Evolutionary conservation across 2,888 invertebrate species (phyloP), one percentile per base, ranked within the genome.

Genomic region (Halocaridina rubra): DNA sequence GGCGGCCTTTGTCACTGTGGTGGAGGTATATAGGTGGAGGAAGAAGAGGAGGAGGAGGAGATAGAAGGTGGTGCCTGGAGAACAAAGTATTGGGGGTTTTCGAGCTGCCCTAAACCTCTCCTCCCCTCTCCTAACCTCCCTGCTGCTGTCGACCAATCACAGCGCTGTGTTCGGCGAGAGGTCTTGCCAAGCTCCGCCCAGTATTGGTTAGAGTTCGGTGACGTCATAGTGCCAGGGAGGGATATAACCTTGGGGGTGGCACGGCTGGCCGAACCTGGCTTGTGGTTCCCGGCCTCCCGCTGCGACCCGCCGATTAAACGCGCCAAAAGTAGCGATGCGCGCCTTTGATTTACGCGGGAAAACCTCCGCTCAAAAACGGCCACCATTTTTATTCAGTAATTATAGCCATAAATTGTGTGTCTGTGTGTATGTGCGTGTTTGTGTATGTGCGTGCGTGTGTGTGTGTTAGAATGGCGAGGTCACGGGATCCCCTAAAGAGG

Each of bases 311-410:
- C 84, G 84, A 84, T 84, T 84, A 77, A 81, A 84, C 77, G 77
- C 84, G 84, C 84, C 84, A 84, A 84, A 84, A 84, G 76, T 82
- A 82, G 78, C 84, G 84, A 71, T 72, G 76, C 71, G 27, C 33
- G 84, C 71, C n/a, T 84, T 82, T 86, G 85, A 86, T 86, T 86
- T 86, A 86, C 85, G 86, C 81, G 79, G 69, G 81, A 86, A 81
- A 77, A 61, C n/a, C n/a, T n/a, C 81, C 72, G 84, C 78, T 84
- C 84, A 84, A 77, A 80, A 86, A 78, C 81, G 79, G 78, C 86
- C 80, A 61, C 81, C 84, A 87, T 87, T 87, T 87, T 87, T 87
- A 87, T 87, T 87, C 87, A 81, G 85, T 87, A 87, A 87, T 87
- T 85, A 87, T 80, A 79, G 87, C 74, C 85, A 85, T 87, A 87